Percentiles rank a stretch among this genome's conserved stretches.
Evolutionary conservation across 2,888 invertebrate genomes (phyloP).

Genomic region (Myopa tessellatipennis): DNA sequence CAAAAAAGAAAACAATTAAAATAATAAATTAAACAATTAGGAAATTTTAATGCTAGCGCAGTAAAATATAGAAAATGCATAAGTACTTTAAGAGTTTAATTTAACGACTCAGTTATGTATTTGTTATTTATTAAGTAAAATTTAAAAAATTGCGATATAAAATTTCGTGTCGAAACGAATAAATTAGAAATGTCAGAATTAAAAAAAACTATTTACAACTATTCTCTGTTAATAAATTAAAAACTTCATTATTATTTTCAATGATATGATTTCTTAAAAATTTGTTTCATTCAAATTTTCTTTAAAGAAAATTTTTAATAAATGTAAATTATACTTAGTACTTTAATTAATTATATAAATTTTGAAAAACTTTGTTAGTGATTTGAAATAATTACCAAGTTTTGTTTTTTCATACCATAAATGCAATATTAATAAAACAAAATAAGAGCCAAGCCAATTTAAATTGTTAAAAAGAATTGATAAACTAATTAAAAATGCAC

Average conservation of each 20-base stretch:
- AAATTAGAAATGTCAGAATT: not conserved
- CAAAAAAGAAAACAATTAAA: slow-evolving; percentile 7
- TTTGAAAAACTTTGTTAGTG: not conserved
- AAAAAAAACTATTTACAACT: not conserved
- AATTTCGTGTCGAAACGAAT: slow-evolving; percentile 3
- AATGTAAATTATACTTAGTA: too few species aligned
- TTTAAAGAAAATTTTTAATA: too few species aligned
- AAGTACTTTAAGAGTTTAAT: not conserved
- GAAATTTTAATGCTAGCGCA: not conserved
- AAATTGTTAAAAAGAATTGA: not conserved
- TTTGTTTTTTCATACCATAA: not conserved
- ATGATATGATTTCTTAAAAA: too few species aligned
- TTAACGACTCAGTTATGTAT: not conserved
- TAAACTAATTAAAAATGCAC: not conserved
- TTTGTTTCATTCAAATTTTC: too few species aligned
- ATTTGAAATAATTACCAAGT: not conserved
- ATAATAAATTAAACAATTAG: slow-evolving; percentile 3
- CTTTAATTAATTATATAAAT: slow-evolving; percentile 7
- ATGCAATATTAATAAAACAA: slow-evolving; percentile 1
- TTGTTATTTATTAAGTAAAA: too few species aligned
- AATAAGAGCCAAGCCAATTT: not conserved
- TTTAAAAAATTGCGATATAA: too few species aligned
- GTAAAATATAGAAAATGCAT: not conserved
- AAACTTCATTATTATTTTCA: too few species aligned
- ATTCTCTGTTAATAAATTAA: not conserved